Conservation (phyloP, 2,888 invertebrate species). For the Sericinus montela region DNA sequence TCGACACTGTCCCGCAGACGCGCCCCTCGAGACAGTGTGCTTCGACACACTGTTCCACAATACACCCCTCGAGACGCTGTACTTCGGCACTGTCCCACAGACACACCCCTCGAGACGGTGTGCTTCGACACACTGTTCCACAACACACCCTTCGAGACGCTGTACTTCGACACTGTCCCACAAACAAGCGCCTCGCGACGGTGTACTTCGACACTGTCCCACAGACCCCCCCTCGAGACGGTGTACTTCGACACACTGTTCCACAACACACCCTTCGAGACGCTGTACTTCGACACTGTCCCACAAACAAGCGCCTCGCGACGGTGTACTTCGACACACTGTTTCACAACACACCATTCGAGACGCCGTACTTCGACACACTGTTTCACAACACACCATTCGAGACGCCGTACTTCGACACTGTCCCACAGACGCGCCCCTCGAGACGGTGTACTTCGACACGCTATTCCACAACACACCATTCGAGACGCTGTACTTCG, state of each 20-base stretch:
- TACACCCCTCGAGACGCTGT: not conserved
- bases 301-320: constrained; percentile 97
- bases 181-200: constrained; percentile 99
- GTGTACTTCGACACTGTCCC: too few relatives aligned
- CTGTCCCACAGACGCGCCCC: constrained; percentile 98
- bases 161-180: constrained; percentile 98
- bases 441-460: constrained; percentile 95
- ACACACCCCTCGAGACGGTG: too few relatives aligned
- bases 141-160: constrained; percentile 97
- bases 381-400: constrained; percentile 95
- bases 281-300: constrained; percentile 68
- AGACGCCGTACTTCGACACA: constrained; percentile 97
- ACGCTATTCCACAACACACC: not conserved
- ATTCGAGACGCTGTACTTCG: constrained; percentile 91
- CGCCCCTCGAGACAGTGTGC: too few relatives aligned
- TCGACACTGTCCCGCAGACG: too few relatives aligned
- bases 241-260: constrained; percentile 94
- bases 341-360: too few relatives aligned
- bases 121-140: constrained; percentile 95
- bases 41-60: not conserved
- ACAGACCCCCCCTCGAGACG: constrained; percentile 78
- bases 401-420: constrained; percentile 97
- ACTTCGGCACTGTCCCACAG: not conserved
- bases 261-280: constrained; percentile 97
- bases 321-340: too few relatives aligned